Percentiles rank a stretch among this genome's conserved stretches.
Evolutionary conservation across 2,797 vertebrate species (phyloP).

Genomic region (Balearica regulorum): DNA sequence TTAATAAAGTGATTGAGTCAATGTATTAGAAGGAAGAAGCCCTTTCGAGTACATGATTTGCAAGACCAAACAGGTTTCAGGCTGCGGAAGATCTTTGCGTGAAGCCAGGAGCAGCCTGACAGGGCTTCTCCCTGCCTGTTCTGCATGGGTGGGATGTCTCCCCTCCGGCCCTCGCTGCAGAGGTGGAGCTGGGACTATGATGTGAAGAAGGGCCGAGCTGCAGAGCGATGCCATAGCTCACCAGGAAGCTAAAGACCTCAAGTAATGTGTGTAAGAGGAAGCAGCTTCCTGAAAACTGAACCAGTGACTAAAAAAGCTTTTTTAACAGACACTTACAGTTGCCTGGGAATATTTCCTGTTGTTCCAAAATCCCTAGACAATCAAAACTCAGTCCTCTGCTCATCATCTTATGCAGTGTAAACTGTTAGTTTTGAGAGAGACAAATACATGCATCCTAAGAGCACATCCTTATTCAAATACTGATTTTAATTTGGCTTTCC

Average conservation of each 20-base stretch:
- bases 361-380: not conserved
- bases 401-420: not conserved
- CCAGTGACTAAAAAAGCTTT: not conserved
- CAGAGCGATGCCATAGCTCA: not conserved
- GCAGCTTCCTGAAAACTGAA: not conserved
- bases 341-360: not conserved
- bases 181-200: not conserved
- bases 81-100: not conserved
- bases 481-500: not conserved
- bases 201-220: not conserved
- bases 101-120: not conserved
- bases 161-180: not conserved
- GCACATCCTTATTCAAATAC: not conserved
- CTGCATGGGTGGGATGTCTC: not conserved
- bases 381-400: not conserved
- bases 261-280: not conserved
- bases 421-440: not conserved
- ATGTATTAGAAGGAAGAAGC: not conserved
- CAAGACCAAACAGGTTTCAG: not conserved
- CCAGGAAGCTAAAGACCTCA: not conserved
- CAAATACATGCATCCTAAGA: not conserved
- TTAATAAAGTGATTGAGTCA: not conserved
- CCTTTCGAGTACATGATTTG: not conserved
- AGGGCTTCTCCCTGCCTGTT: not conserved
- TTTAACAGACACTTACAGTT: not conserved